Base-by-base conservation (phyloP, 2,888 invertebrate species). In the Lamellibrachia satsuma region DNA sequence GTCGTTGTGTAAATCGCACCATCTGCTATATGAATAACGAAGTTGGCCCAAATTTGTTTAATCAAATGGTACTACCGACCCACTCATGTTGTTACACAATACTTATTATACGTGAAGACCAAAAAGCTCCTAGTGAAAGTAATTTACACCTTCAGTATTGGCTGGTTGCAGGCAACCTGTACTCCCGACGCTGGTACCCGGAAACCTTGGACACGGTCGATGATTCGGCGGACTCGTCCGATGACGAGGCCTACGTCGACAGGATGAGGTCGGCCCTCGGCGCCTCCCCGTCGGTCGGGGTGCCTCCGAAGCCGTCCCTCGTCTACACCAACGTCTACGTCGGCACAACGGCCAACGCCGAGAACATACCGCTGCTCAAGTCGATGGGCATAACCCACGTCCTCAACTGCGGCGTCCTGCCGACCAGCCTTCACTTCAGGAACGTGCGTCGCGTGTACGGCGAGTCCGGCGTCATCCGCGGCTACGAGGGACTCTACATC, bases 291-390 rank as follows among this genome's bases (percentile, higher is more conserved):
- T 90, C 55, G 27, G 39, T 93, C 22, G 94, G 94, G 22, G 93
- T 94, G 15, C 94, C 94, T 2, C 90, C 92, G n/a, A 93, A 94
- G 52, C 94, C 93, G 2, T 52, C 92, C 52, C 52, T 92, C 55
- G 91, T 94, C 57, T 52, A 90, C 9, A 52, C 52, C 52, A 93
- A 92, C 52, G 92, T 94, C 57, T 94, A 92, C 92, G 91, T 94
- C 27, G 94, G 94, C 15, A 93, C 93, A 3, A 91, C 93, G 15
- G 92, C 93, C 51, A 93, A 94, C 92, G 94, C 93, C 75, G 94
- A 94, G 75, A 94, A 94, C 92, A 52, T 93, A 39, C 52, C 75
- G 90, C 52, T 93, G 52, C 90, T 94, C 11, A 90, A 91, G 22
- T 90, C 52, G 11, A 52, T 91, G n/a, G 91, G 90, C 90, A 93